Base-by-base conservation (phyloP, 2,888 invertebrate species). In the Lithosia quadra region DNA sequence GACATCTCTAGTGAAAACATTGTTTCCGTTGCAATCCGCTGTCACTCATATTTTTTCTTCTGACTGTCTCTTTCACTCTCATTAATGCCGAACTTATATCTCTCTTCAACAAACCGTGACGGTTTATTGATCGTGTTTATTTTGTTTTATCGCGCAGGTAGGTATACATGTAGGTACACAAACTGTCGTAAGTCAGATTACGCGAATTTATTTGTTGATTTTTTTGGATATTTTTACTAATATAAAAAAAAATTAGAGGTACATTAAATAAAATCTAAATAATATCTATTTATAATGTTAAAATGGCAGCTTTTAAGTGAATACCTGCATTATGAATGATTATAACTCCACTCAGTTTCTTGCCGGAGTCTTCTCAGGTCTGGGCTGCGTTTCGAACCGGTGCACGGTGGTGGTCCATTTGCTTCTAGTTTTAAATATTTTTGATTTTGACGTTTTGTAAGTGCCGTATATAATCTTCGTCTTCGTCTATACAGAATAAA, bases 1-100 rank as follows among this genome's bases (percentile, higher is more conserved):
- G 82, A 86, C 85, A 86, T 84, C 81, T 84, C 81, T 78, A 83
- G 86, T 86, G 86, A 86, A 85, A 86, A 81, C 81, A 80, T 78
- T 80, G 77, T 79, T 83, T 82, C 80, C 75, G 77, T 78, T 53
- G 74, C 77, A 62, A 57, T 66, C 74, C 71, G 77, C 77, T 65
- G 79, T 79, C 73, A 74, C 57, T 61, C 53, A 64, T 70, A 55
- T 71, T 80, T 81, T 84, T 81, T 80, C 61, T 62, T 34, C 66
- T 66, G n/a, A 21, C 36, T 56, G 24, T 81, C 81, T 83, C 78
- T 67, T 73, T 86, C 79, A 69, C 58, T 65, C 77, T 67, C 64
- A 71, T 72, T 70, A 74, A 9, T 62, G 64, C 69, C 61, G 71
- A 73, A 61, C 66, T 65, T 61, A 65, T 69, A 64, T 78, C 76